Evolutionary conservation across 2,797 vertebrate species (phyloP).

Genomic region (Thalassophryne amazonica): DNA sequence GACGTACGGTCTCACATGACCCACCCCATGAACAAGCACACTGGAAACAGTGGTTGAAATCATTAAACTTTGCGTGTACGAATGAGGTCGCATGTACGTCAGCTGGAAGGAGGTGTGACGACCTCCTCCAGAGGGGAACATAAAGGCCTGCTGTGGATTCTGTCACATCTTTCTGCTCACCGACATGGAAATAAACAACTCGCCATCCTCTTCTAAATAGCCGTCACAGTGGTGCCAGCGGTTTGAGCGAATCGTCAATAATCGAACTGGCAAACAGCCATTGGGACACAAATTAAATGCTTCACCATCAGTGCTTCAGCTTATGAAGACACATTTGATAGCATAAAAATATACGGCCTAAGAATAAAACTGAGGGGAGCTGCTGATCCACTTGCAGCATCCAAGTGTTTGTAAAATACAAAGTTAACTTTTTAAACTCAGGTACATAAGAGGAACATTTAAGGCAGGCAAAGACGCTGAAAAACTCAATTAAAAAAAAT

Average conservation of each 20-base stretch:
- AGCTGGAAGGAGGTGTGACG: not conserved
- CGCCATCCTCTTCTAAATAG: slow-evolving; percentile 5
- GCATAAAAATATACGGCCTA: not conserved
- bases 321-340: not conserved
- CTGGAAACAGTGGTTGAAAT: too few relatives aligned
- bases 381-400: not conserved
- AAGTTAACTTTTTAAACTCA: not conserved
- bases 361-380: not conserved
- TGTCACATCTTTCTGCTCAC: slow-evolving; percentile 14
- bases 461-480: too few relatives aligned
- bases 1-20: too few relatives aligned
- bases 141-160: slow-evolving; percentile 1
- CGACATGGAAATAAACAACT: slow-evolving; percentile 20
- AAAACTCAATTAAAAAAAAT: too few relatives aligned
- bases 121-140: slow-evolving; percentile 23
- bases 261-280: slow-evolving; percentile 7
- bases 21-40: too few relatives aligned
- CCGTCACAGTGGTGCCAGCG: not conserved
- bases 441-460: too few relatives aligned
- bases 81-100: not conserved
- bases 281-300: not conserved
- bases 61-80: not conserved
- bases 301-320: not conserved
- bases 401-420: not conserved
- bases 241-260: slow-evolving; percentile 18